Base-by-base conservation (phyloP, 2,797 vertebrate species). In the Sardinella longiceps region DNA sequence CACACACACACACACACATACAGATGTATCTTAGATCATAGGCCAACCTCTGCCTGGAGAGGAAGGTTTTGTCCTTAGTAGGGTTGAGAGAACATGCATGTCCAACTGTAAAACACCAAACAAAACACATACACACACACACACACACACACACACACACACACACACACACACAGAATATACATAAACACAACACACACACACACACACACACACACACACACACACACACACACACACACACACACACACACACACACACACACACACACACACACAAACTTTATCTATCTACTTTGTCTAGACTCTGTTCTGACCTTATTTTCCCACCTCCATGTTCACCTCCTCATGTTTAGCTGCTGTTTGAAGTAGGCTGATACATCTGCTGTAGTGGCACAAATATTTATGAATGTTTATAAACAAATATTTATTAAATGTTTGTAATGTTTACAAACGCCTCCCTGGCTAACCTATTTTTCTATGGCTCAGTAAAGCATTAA, bases 1-100 rank as follows among this genome's bases (percentile, higher is more conserved):
- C 60, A 30, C 60, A 66, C 60, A 66, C 60, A 66, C 60, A 66
- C 60, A 66, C 60, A 66, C 60, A 70, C 63, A 70, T 30, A 70
- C 66, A 74, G 30, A 74, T 33, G 58, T 28, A 7, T 9, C 25
- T 37, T 1, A 39, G 33, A 74, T 37, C 33, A 37, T 30, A 4
- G 66, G 66, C 39, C 66, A 37, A 74, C 15, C 63, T 70, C 30
- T 37, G 1, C 11, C 14, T 66, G 11, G 25, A 58, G 6, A n/a
- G n/a, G 7, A n/a, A 25, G 18, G 60, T 0, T 63, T n/a, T 28
- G 25, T 63, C 66, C 39, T 7, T 4, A 74, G 14, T 74, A 30
- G 5, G 15, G 60, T 33, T 66, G 25, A 30, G 25, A 30, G 1
- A 66, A 33, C 28, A 33, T 66, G 28, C 30, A 30, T 3, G 60